These are phyloP conservation scores for Phrynocephalus forsythii DNA, from an alignment of 2,797 vertebrate species.

Conservation along the genomic window DNA sequence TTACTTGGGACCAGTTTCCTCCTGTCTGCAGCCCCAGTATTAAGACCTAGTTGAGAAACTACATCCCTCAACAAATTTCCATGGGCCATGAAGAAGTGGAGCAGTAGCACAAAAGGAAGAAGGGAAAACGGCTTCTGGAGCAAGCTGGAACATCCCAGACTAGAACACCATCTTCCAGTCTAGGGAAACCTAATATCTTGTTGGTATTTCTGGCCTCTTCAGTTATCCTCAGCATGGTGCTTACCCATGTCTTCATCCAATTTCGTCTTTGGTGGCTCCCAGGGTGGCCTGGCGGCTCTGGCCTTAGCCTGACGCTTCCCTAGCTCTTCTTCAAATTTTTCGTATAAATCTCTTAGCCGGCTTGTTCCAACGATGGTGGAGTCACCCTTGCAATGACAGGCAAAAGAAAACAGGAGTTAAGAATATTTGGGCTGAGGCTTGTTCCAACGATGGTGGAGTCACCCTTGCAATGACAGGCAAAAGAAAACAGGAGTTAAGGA, in stretches of 20 bases:
- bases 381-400: slow-evolving; percentile 84
- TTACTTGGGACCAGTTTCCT: too few relatives aligned
- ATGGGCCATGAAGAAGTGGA: background rate
- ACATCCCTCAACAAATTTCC: too few relatives aligned
- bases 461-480: slow-evolving; percentile 79
- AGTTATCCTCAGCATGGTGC: background rate
- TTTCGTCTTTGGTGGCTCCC: slow-evolving; percentile 97
- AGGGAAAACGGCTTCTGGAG: background rate
- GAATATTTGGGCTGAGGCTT: slow-evolving; percentile 56
- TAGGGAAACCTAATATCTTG: background rate
- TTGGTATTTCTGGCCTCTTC: background rate
- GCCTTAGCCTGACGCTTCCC: slow-evolving; percentile 89
- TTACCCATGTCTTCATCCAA: slow-evolving; percentile 93
- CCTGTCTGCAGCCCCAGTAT: background rate
- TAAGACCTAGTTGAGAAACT: background rate
- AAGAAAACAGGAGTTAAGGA: background rate
- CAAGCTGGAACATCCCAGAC: background rate
- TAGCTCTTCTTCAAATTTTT: slow-evolving; percentile 93
- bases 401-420: background rate
- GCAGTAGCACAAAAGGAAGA: background rate
- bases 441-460: slow-evolving; percentile 98
- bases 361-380: slow-evolving; percentile 97
- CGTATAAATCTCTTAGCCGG: slow-evolving; percentile 89
- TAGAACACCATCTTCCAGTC: background rate
- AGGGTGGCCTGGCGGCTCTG: slow-evolving; percentile 87